These are phyloP conservation scores for Drosophila mimetica DNA, from an alignment of 2,888 invertebrate genomes.

Conservation along the genomic window DNA sequence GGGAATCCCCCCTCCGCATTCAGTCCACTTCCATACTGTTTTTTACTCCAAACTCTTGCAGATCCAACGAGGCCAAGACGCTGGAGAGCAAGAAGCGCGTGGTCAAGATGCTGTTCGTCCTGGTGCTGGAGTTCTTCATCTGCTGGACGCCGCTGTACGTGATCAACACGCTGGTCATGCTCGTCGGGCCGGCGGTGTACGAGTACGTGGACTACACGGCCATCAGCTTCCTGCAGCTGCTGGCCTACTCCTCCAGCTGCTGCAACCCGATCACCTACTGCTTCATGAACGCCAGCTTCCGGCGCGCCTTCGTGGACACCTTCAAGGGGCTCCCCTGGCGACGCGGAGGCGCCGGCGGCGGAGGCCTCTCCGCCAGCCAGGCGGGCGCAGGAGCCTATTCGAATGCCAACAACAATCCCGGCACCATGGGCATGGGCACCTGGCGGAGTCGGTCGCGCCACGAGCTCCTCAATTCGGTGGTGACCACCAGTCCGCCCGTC, in stretches of 20 bases:
- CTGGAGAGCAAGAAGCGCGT: slow-evolving; percentile 85
- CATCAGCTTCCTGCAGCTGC: slow-evolving; percentile 89
- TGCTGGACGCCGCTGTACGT: slow-evolving; percentile 96
- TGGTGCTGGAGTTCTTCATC: slow-evolving; percentile 95
- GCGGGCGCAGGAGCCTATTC: slow-evolving; percentile 27
- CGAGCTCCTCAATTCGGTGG: slow-evolving; percentile 56
- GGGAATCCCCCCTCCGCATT: no score
- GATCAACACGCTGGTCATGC: slow-evolving; percentile 90
- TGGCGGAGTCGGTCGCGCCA: slow-evolving; percentile 62
- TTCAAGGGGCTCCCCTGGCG: slow-evolving; percentile 66
- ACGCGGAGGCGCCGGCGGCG: slow-evolving; percentile 6
- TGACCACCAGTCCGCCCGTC: slow-evolving; percentile 48
- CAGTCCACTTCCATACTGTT: no score
- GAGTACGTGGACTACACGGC: slow-evolving; percentile 89
- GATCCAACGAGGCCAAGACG: slow-evolving; percentile 65
- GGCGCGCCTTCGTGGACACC: slow-evolving; percentile 87
- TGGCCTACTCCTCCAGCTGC: slow-evolving; percentile 93
- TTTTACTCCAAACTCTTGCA: no score
- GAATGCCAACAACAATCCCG: not conserved
- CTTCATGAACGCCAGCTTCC: slow-evolving; percentile 95
- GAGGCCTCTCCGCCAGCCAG: slow-evolving; percentile 52
- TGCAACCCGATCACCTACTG: slow-evolving; percentile 97
- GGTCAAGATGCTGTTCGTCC: slow-evolving; percentile 94
- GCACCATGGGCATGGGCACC: slow-evolving; percentile 45
- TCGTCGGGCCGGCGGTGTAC: slow-evolving; percentile 89